Percentiles rank a stretch among this genome's conserved stretches.
Conservation (phyloP, 2,797 vertebrate species). For the Myripristis jacobus region DNA sequence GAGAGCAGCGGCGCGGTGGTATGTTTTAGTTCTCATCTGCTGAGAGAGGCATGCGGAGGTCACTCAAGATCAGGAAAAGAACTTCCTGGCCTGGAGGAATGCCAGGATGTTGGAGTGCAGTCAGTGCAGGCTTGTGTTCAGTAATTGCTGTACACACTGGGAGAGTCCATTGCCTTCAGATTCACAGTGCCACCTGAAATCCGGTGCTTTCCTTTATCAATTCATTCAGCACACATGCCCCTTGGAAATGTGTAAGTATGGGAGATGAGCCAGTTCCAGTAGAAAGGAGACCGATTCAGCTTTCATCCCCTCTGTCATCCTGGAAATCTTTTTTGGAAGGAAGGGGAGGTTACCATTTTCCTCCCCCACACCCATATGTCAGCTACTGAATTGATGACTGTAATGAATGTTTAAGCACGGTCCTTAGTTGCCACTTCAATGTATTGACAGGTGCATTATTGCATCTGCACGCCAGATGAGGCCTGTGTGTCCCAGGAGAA, state of each 20-base stretch:
- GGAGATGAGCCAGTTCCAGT: not conserved
- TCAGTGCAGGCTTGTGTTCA: conserved; percentile 66
- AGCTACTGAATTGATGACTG: conserved; percentile 50
- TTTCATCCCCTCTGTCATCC: conserved; percentile 48
- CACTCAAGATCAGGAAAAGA: conserved; percentile 71
- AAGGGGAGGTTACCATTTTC: conserved; percentile 61
- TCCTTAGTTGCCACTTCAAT: conserved; percentile 51
- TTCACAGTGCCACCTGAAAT: not conserved
- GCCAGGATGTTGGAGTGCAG: conserved; percentile 63
- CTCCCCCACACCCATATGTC: conserved; percentile 66
- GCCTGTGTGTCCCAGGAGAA: conserved; percentile 34
- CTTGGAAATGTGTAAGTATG: not conserved
- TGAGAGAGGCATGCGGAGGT: conserved; percentile 66
- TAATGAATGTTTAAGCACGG: conserved; percentile 54
- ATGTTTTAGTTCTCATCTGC: conserved; percentile 58
- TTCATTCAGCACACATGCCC: conserved; percentile 2
- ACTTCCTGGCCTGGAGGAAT: conserved; percentile 74
- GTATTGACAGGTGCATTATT: conserved; percentile 57
- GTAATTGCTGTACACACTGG: conserved; percentile 38
- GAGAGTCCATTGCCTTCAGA: conserved; percentile 40
- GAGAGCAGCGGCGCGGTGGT: conserved; percentile 41
- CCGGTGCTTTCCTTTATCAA: conserved; percentile 13
- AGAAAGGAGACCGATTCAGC: conserved; percentile 48
- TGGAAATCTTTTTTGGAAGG: conserved; percentile 65
- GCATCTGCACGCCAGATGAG: conserved; percentile 67